Evolutionary conservation across 2,888 invertebrate species (phyloP), one percentile per base, ranked within the genome.

Genomic region (Cheilosia vernalis): DNA sequence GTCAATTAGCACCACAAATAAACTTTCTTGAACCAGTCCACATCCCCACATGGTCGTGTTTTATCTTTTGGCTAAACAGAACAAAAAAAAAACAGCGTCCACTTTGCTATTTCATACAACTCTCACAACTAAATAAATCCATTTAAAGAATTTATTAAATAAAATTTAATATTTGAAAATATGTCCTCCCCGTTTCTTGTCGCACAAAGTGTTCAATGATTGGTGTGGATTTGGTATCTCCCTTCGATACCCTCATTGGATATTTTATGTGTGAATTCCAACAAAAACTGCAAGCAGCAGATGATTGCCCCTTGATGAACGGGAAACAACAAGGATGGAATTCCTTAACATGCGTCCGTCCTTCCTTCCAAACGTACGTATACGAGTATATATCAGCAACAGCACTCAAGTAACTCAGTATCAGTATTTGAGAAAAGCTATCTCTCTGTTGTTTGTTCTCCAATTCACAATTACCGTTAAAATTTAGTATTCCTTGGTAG

Each of bases 391-490:
- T 15, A 13, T n/a, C 17, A 21, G 19, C 33, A 10, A 53, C 47
- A 44, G 40, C 69, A 58, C 53, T 61, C 21, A 53, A 44, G 37
- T 64, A 60, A 53, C 58, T 60, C 13, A 17, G 37, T 44, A 37
- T 27, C 56, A 17, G 37, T 44, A 37, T 27, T 49, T 13, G 17
- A 17, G 44, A 30, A 17, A n/a, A 55, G 58, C 27, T 64, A 60
- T 70, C 58, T 42, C 19, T 61, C 64, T 76, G 69, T 76, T 80
- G 84, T 70, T 80, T 80, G 69, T 76, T 67, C 76, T 76, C 85
- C 76, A 81, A 85, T 67, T 78, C 82, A 58, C 86, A 86, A 86
- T 86, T 86, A 86, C 86, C 82, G 82, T 86, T 86, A 86, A 86
- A 86, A 86, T 86, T 86, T 77, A 86, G 86, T 86, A 82, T 86